These are phyloP conservation scores for Poeciliopsis prolifica DNA, from an alignment of 2,113 vertebrate species.

Conservation along the genomic window DNA sequence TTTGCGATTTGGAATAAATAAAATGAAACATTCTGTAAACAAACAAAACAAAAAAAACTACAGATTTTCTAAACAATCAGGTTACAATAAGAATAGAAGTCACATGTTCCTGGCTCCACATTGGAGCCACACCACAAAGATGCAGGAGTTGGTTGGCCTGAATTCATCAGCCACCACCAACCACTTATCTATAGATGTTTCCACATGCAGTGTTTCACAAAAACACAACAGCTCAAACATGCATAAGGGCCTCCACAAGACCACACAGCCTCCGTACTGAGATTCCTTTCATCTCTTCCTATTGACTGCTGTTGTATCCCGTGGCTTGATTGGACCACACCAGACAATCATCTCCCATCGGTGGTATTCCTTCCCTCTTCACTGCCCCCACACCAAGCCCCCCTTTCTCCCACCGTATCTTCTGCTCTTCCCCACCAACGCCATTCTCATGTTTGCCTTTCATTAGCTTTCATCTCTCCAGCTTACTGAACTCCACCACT, in stretches of 20 bases:
- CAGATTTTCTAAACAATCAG: no score
- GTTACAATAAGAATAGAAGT: constrained; percentile 13
- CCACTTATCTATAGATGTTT: constrained; percentile 21
- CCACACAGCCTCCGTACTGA: constrained; percentile 63
- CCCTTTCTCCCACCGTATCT: constrained; percentile 36
- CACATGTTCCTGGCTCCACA: constrained; percentile 41
- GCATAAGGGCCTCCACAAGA: constrained; percentile 49
- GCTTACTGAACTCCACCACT: constrained; percentile 81
- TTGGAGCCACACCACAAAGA: constrained; percentile 39
- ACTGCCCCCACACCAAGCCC: constrained; percentile 1
- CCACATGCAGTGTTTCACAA: constrained; percentile 17
- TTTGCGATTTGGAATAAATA: no score
- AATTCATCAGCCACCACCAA: constrained; percentile 37
- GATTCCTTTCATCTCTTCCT: constrained; percentile 74
- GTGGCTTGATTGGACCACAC: constrained; percentile 76
- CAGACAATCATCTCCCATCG: constrained; percentile 60
- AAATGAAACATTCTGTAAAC: no score
- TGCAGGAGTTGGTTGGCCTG: constrained; percentile 29
- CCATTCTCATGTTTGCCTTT: constrained; percentile 77
- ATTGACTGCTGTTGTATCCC: constrained; percentile 75
- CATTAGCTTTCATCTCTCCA: constrained; percentile 82
- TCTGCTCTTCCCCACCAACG: constrained; percentile 50
- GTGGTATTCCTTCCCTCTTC: constrained; percentile 51
- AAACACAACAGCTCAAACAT: constrained; percentile 41
- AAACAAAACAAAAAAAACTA: no score